phyloP scores from a whole-genome alignment of 2,113 vertebrate genomes.

The Myotis davidii region DNA sequence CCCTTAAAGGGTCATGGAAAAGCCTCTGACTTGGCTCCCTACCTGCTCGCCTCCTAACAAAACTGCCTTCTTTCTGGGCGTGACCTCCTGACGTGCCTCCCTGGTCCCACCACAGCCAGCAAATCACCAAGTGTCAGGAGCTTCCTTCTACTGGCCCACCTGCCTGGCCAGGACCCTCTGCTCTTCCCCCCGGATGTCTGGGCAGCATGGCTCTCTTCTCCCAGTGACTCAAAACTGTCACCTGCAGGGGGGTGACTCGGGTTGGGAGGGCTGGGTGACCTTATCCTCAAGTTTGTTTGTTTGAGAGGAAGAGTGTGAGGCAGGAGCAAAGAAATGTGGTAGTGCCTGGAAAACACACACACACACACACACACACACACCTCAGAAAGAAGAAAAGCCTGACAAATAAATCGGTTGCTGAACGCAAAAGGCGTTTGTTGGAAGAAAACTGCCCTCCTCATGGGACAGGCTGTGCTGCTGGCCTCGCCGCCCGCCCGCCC shows the following conservation, averaged over 20 bases:
- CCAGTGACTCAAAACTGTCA: background rate
- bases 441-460: background rate
- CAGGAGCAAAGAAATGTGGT: background rate
- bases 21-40: background rate
- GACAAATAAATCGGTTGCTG: conserved; percentile 32
- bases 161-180: background rate
- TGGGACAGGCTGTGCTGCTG: background rate
- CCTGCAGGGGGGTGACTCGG: background rate
- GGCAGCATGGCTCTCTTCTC: background rate
- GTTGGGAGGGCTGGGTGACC: background rate
- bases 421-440: conserved; percentile 30
- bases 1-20: background rate
- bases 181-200: background rate
- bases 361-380: background rate
- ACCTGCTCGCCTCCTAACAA: background rate
- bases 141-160: background rate
- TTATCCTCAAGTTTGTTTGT: background rate
- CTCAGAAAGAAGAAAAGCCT: conserved; percentile 28
- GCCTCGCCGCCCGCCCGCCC: background rate
- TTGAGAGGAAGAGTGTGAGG: background rate
- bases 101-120: background rate
- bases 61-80: background rate
- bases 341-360: background rate
- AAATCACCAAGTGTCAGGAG: background rate
- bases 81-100: background rate